A percentile compares a stretch with the other conserved stretches of the same genome.
These are phyloP conservation scores for Melanotus villosus DNA, from an alignment of 2,888 invertebrate genomes.

Conservation along the genomic window DNA sequence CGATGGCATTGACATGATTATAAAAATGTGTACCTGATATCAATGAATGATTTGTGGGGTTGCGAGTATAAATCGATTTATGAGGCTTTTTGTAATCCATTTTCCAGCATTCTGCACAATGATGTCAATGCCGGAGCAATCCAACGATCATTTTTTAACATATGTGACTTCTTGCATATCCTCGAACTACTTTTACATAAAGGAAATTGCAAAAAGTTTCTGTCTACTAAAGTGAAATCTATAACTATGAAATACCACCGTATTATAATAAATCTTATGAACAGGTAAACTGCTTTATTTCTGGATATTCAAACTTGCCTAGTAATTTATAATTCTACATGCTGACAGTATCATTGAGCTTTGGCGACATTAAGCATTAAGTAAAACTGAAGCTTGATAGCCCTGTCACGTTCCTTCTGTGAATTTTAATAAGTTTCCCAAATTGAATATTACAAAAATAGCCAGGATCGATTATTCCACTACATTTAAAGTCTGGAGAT, in stretches of 20 bases:
- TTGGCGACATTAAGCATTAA: no score
- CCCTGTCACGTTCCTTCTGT: no score
- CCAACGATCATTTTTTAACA: slow-evolving; percentile 12
- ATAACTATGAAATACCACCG: neutral
- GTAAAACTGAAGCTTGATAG: no score
- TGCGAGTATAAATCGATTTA: slow-evolving; percentile 18
- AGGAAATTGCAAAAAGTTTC: neutral
- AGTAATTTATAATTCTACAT: no score
- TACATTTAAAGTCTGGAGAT: no score
- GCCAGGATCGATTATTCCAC: no score
- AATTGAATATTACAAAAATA: no score
- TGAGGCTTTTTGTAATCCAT: slow-evolving; percentile 11
- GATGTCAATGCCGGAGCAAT: slow-evolving; percentile 11
- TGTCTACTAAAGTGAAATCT: neutral
- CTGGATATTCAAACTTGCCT: no score
- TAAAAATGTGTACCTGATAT: slow-evolving; percentile 20
- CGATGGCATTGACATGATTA: slow-evolving; percentile 19
- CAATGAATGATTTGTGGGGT: slow-evolving; percentile 19
- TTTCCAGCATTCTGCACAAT: slow-evolving; percentile 14
- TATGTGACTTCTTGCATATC: slow-evolving; percentile 18
- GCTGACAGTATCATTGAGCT: no score
- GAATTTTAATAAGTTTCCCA: no score
- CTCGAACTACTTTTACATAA: slow-evolving; percentile 20
- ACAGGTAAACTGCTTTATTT: no score
- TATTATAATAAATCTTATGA: neutral